Percentiles rank a stretch among this genome's conserved stretches.
phyloP scores from a whole-genome alignment of 2,888 invertebrate genomes.

The Fragum whitleyi region DNA sequence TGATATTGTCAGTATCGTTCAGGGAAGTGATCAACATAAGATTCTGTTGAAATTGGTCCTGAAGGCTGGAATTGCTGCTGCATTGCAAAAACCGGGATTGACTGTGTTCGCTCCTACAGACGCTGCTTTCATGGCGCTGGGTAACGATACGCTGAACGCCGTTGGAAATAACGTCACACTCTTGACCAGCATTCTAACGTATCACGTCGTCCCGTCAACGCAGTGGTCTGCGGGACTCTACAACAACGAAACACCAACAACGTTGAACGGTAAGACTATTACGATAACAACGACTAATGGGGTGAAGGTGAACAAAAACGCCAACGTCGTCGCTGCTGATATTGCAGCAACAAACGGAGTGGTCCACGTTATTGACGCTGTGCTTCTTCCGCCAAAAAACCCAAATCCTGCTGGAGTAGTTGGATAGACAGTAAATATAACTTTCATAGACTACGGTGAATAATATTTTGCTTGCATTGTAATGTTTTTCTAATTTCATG shows the following conservation, averaged over 20 bases:
- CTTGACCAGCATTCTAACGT: constrained; percentile 46
- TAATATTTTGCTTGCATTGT: background rate
- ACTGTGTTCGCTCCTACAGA: constrained; percentile 69
- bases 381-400: constrained; percentile 56
- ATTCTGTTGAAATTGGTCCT: constrained; percentile 53
- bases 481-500: background rate
- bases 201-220: constrained; percentile 67
- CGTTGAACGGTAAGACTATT: constrained; percentile 31
- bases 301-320: constrained; percentile 35
- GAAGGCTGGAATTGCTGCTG: constrained; percentile 53
- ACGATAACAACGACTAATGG: constrained; percentile 5
- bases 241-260: constrained; percentile 47
- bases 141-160: background rate
- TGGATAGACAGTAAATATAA: background rate
- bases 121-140: constrained; percentile 58
- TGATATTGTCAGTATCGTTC: constrained; percentile 61
- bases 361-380: constrained; percentile 66
- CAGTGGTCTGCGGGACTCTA: constrained; percentile 63
- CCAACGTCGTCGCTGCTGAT: constrained; percentile 53
- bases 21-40: no score
- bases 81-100: constrained; percentile 39
- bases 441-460: background rate
- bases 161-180: constrained; percentile 16
- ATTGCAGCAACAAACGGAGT: constrained; percentile 64
- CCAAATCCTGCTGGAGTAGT: background rate